These are phyloP conservation scores for Brachionus asplanchnoidis DNA, from an alignment of 1,140 invertebrate species.

Conservation along the genomic window DNA sequence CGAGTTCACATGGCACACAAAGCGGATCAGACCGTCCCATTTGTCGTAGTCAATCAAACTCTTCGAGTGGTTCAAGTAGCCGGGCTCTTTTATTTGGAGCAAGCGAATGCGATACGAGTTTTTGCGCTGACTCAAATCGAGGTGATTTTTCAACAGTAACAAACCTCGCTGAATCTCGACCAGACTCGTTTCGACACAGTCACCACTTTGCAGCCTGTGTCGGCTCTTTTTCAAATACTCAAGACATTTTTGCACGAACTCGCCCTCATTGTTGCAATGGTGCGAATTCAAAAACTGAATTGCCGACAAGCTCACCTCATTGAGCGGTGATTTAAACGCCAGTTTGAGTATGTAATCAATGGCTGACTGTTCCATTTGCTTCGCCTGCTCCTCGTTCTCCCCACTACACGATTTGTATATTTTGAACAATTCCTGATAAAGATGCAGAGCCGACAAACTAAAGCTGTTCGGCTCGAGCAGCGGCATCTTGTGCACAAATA, in stretches of 20 bases:
- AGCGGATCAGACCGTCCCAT: slow-evolving; percentile 65
- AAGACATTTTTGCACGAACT: slow-evolving; percentile 66
- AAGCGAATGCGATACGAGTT: slow-evolving; percentile 65
- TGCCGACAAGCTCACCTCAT: slow-evolving; percentile 25
- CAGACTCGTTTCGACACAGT: slow-evolving; percentile 66
- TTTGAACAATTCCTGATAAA: slow-evolving; percentile 76
- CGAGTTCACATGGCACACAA: slow-evolving; percentile 65
- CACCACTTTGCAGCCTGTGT: background rate
- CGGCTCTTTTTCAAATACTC: slow-evolving; percentile 5
- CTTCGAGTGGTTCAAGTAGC: slow-evolving; percentile 68
- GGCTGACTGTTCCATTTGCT: slow-evolving; percentile 15
- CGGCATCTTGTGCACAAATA: slow-evolving; percentile 72
- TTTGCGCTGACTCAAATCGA: slow-evolving; percentile 80
- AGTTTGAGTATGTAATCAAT: slow-evolving; percentile 6
- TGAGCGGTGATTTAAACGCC: background rate
- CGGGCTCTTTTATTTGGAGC: slow-evolving; percentile 63
- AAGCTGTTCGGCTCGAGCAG: background rate
- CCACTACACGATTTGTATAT: background rate
- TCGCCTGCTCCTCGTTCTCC: background rate
- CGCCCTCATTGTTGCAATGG: background rate
- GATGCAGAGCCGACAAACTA: slow-evolving; percentile 79
- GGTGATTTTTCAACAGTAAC: slow-evolving; percentile 77
- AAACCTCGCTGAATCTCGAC: slow-evolving; percentile 82
- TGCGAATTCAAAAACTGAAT: slow-evolving; percentile 21
- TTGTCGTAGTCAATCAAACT: slow-evolving; percentile 60